Base-by-base conservation (phyloP, 2,888 invertebrate species). In the Leucoma salicis region DNA sequence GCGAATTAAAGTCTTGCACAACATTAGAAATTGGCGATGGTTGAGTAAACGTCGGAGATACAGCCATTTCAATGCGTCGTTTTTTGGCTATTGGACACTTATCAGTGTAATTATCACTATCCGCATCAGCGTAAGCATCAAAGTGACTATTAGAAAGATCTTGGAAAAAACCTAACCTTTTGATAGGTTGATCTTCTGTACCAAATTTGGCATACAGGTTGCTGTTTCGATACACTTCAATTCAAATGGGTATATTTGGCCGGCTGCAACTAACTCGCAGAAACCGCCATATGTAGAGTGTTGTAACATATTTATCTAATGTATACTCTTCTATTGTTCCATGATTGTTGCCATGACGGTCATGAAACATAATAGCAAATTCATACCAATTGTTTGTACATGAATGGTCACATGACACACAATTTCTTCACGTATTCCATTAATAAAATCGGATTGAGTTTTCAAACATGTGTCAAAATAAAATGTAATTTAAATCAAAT, bases 141-240 rank as follows among this genome's bases (percentile, higher is more conserved):
- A 27, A 27, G n/a, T 27, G 27, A 27, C 27, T n/a, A 27, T 27
- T 27, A 27, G 27, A 27, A 11, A 27, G 27, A 11, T 27, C n/a
- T 27, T 27, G 12, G 11, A n/a, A 3, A 27, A 27, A 27, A 27
- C 27, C 1, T 27, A 27, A 27, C 27, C 27, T 11, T 12, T 15
- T 39, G 14, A 39, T 15, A 2, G 32, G 33, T 12, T 11, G 15
- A 14, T 15, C 32, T 24, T 16, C 8, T 25, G 33, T 16, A 12
- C 39, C 33, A 27, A 16, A 21, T 27, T 39, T 14, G 6, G 25
- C 15, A 25, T 39, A 39, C 11, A 39, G 12, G 3, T 15, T 8
- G 25, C 39, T 27, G 15, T 40, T 35, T 7, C 34, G 24, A 29
- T 40, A 40, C 16, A 29, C 35, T 40, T 40, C 29, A 40, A 34